Conservation (phyloP, 1,140 invertebrate genomes). For the Neodiprion fabricii region DNA sequence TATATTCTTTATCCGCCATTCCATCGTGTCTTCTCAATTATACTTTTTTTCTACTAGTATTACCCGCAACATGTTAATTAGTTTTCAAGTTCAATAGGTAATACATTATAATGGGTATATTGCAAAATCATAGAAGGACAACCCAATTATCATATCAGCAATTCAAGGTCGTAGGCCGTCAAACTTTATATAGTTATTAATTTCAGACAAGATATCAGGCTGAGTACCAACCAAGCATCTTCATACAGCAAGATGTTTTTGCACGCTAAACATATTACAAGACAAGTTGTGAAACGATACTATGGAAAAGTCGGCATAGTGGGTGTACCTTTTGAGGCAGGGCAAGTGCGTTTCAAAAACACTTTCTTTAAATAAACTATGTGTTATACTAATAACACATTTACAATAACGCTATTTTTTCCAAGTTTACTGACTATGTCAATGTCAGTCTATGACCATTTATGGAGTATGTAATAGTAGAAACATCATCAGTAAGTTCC, state of each 20-base stretch:
- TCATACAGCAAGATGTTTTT: slow-evolving; percentile 36
- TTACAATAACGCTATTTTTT: too few species aligned
- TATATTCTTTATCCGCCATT: too few species aligned
- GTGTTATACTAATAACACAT: not conserved
- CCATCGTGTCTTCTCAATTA: too few species aligned
- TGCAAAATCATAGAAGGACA: slow-evolving; percentile 22
- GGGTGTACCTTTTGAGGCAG: slow-evolving; percentile 79
- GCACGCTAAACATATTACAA: slow-evolving; percentile 26
- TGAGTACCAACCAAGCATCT: not conserved
- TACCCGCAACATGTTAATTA: too few species aligned
- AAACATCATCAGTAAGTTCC: too few species aligned
- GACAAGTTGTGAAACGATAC: slow-evolving; percentile 36
- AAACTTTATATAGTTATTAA: slow-evolving; percentile 11
- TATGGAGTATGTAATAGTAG: too few species aligned
- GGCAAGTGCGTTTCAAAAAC: slow-evolving; percentile 59
- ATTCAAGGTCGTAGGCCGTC: slow-evolving; percentile 13
- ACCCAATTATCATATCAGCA: slow-evolving; percentile 9
- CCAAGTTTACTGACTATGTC: too few species aligned
- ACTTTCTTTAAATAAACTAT: not conserved
- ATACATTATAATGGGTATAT: too few species aligned
- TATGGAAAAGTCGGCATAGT: slow-evolving; percentile 68
- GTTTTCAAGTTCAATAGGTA: too few species aligned
- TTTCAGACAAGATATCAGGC: slow-evolving; percentile 10
- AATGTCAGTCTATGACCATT: too few species aligned
- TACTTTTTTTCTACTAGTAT: too few species aligned